These are phyloP conservation scores for Lasioglossum oenotherae DNA, from an alignment of 2,888 invertebrate species.

Conservation along the genomic window DNA sequence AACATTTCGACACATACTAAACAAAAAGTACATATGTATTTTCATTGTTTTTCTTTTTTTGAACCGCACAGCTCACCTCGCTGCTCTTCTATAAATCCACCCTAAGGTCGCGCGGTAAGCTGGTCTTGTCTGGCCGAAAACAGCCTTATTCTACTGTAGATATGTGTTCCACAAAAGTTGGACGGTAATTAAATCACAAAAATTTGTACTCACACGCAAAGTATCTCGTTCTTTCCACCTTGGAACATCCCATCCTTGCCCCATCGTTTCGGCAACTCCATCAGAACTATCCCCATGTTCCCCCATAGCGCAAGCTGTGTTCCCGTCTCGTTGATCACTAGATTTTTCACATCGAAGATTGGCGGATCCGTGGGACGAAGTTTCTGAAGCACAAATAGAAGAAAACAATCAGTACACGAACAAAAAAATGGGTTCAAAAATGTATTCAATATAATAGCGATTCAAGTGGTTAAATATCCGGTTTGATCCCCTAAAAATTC, in stretches of 20 bases:
- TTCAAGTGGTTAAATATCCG: not conserved
- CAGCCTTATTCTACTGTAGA: not conserved
- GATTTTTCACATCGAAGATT: constrained; percentile 88
- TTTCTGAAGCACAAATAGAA: constrained; percentile 85
- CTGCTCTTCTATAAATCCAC: too few relatives aligned
- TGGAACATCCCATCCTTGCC: constrained; percentile 89
- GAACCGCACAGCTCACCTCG: too few relatives aligned
- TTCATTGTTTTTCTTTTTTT: too few relatives aligned
- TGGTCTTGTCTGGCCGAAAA: not conserved
- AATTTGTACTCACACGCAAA: constrained; percentile 88
- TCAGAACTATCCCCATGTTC: constrained; percentile 88
- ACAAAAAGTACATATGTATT: too few relatives aligned
- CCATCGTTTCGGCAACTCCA: constrained; percentile 90
- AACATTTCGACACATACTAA: too few relatives aligned
- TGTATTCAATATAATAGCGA: not conserved
- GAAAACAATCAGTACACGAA: not conserved
- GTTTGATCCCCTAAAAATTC: not conserved
- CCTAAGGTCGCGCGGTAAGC: not conserved
- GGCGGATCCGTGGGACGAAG: constrained; percentile 89
- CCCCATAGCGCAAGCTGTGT: constrained; percentile 90
- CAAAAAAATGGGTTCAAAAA: not conserved
- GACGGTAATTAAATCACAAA: not conserved
- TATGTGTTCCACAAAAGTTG: too few relatives aligned
- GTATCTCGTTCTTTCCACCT: constrained; percentile 88
- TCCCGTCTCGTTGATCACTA: constrained; percentile 88